Evolutionary conservation across 2,113 vertebrate genomes (phyloP), one percentile per base, ranked within the genome.

Genomic region (Gasterosteus aculeatus): DNA sequence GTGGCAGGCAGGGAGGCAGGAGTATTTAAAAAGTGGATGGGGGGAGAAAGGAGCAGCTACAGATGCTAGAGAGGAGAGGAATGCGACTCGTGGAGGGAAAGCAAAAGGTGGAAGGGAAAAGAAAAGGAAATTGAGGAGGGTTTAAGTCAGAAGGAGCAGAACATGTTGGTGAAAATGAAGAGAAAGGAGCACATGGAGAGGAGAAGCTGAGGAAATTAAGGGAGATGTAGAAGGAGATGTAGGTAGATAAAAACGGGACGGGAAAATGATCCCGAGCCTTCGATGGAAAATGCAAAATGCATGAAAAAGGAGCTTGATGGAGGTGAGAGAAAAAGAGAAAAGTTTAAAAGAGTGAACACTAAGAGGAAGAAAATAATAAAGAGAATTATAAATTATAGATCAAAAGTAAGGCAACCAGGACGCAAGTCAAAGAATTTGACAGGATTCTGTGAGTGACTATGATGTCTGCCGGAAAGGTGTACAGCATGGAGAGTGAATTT

Each of bases 351-450:
- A 35, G 19, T 29, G 4, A 19, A 53, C 22, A 56, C 10, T 8
- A 26, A 33, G 18, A 47, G 47, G 26, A 57, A 49, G 33, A 63
- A n/a, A 54, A 63, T 31, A 67, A 29, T n/a, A n/a, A 63, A 47
- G 22, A 31, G 1, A 54, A 67, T 56, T 19, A 58, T 11, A 19
- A 65, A 65, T 18, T 4, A 69, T 11, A 74, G 56, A 10, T 38
- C 35, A 31, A 8, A 69, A 67, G 19, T 35, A 49, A 95, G 90
- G 51, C 16, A 71, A 71, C n/a, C 29, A 58, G 14, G 0, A 54
- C 19, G 59, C 62, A 80, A 67, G 93, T 93, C 93, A 70, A 47
- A 7, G 51, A 79, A 71, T 29, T 53, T 75, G 83, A 85, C 68
- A 83, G 57, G 44, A 46, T 38, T 80, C 74, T 83, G 65, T 81